Conservation (phyloP, 2,113 vertebrate genomes). For the Pelobates fuscus region DNA sequence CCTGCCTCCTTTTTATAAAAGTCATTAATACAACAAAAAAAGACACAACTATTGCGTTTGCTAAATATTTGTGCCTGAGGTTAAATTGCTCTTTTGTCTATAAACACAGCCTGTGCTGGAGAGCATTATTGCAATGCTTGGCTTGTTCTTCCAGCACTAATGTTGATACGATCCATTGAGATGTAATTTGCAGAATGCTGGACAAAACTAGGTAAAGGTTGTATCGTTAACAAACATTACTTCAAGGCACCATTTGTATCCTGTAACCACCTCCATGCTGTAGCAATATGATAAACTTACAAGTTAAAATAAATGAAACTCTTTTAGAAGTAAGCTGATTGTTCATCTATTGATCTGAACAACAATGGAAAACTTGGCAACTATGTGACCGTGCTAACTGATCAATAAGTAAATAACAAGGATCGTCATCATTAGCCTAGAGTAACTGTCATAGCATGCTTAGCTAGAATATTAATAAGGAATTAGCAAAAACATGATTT, state of each 20-base stretch:
- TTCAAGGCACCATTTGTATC: not conserved
- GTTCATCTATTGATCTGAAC: conserved; percentile 23
- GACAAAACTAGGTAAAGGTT: not conserved
- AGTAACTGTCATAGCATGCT: too few species aligned
- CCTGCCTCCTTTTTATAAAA: not conserved
- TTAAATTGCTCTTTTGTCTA: not conserved
- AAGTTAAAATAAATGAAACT: conserved; percentile 9
- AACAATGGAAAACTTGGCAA: conserved; percentile 10
- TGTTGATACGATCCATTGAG: not conserved
- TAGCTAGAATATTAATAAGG: too few species aligned
- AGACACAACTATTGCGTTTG: not conserved
- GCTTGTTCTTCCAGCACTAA: not conserved
- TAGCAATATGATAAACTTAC: not conserved
- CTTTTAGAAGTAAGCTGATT: not conserved
- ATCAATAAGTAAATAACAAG: conserved; percentile 22
- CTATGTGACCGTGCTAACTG: not conserved
- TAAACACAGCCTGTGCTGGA: not conserved
- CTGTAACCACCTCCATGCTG: not conserved
- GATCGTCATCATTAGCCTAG: too few species aligned
- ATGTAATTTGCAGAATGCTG: not conserved
- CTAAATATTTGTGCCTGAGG: not conserved
- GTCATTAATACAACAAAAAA: not conserved
- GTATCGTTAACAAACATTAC: not conserved
- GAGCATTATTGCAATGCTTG: not conserved
- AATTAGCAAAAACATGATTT: too few species aligned